These are phyloP conservation scores for Oreochromis aureus DNA, from an alignment of 2,113 vertebrate genomes.

Conservation along the genomic window DNA sequence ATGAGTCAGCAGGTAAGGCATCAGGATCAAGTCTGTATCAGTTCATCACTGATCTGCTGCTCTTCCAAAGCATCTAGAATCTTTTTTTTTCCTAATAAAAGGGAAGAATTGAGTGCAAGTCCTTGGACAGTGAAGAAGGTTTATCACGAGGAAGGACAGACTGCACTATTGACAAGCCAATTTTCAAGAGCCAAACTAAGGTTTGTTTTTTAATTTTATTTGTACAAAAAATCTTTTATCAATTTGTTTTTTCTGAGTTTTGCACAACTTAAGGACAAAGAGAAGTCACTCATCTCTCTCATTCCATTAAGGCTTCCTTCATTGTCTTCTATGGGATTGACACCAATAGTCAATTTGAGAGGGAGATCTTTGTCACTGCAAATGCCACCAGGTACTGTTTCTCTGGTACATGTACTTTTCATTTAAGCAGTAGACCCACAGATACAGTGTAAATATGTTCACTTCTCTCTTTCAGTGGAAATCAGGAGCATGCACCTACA, in stretches of 20 bases:
- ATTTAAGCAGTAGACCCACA: neutral
- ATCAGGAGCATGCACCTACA: too few species aligned
- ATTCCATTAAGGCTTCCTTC: slow-evolving; percentile 18
- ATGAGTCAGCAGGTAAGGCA: too few species aligned
- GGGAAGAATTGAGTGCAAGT: too few species aligned
- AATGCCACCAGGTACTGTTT: slow-evolving; percentile 42
- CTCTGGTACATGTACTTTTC: accelerated
- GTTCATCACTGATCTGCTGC: too few species aligned
- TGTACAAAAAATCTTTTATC: neutral
- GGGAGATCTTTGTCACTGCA: neutral
- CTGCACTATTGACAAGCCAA: too few species aligned
- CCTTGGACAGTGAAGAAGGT: too few species aligned
- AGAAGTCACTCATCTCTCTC: neutral
- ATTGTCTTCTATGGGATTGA: neutral
- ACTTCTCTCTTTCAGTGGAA: neutral
- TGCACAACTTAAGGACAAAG: neutral
- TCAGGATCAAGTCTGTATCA: too few species aligned
- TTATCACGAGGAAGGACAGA: too few species aligned
- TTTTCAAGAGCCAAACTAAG: too few species aligned
- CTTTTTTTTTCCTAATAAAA: too few species aligned
- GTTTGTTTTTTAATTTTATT: too few species aligned
- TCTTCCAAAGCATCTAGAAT: too few species aligned
- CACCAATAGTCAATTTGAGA: neutral
- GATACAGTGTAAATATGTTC: neutral
- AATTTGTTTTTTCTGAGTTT: neutral